Evolutionary conservation across 2,797 vertebrate species (phyloP).

Genomic region (Eupleurogrammus muticus): DNA sequence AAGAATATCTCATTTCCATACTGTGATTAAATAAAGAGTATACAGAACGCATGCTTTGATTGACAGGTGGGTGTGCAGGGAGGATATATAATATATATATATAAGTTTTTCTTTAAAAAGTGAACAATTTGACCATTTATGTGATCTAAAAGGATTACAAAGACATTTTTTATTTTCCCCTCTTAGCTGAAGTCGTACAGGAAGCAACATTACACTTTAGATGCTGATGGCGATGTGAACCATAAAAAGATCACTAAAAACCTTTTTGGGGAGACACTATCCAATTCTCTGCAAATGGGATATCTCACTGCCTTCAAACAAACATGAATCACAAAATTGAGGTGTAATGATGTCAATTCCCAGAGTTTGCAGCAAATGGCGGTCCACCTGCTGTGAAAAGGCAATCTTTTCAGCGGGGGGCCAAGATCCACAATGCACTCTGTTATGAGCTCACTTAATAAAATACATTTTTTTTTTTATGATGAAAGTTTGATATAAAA

Average conservation of each 20-base stretch:
- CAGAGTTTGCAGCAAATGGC: constrained; percentile 82
- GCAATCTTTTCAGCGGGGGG: constrained; percentile 80
- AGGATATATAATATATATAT: no score
- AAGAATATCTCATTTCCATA: no score
- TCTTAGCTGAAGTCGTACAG: constrained; percentile 31
- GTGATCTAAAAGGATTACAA: no score
- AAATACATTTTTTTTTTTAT: constrained; percentile 80
- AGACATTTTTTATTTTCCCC: background rate
- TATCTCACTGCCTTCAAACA: constrained; percentile 73
- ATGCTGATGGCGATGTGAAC: constrained; percentile 59
- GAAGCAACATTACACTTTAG: constrained; percentile 54
- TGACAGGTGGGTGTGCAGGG: no score
- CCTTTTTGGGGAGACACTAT: constrained; percentile 57
- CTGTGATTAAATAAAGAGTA: no score
- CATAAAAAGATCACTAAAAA: constrained; percentile 64
- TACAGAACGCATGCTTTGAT: no score
- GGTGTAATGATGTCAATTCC: constrained; percentile 90
- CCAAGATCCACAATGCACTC: constrained; percentile 71
- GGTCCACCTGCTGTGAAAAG: constrained; percentile 84
- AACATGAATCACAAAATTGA: constrained; percentile 84
- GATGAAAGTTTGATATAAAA: constrained; percentile 81
- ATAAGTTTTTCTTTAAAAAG: no score
- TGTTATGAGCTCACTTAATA: constrained; percentile 84
- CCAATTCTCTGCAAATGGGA: constrained; percentile 65
- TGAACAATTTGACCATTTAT: no score